Evolutionary conservation across 2,888 invertebrate species (phyloP), one percentile per base, ranked within the genome.

Genomic region (Xestoiulus laeticollis): DNA sequence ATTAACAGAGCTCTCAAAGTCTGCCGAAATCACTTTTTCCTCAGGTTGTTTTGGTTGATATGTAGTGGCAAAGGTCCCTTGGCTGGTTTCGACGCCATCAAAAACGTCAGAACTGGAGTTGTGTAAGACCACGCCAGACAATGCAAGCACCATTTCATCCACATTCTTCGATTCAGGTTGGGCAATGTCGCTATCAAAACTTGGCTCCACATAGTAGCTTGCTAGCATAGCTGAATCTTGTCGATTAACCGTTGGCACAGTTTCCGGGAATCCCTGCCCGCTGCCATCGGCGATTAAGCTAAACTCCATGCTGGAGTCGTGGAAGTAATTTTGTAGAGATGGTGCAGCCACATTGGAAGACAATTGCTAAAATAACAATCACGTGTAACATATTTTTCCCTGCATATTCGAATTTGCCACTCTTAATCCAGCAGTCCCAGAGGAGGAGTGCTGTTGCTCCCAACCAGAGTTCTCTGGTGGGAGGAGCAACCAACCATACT

Each of bases 171-270:
- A 22, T 22, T 78, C 78, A 78, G 5, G 8, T 5, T 10, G 6
- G 8, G 78, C 5, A 8, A 8, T 14, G 30, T 78, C 78, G n/a
- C 8, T 26, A n/a, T 78, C 78, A 85, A 85, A 32, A 85, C 5
- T 30, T n/a, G 85, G 85, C 4, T 85, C 85, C n/a, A 32, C 85
- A 22, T 85, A 85, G 14, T 32, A 85, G 32, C 85, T 85, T 12
- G 30, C 85, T 14, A 85, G 32, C 85, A 85, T 85, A 8, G 85
- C 85, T 8, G 85, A 85, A 32, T 85, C 32, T 14, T 32, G 30
- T 8, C 26, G 85, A 33, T 32, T 85, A 32, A n/a, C 12, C 43
- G 6, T 43, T 43, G 43, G 6, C 12, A 12, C 5, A 43, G 6
- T 12, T 5, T 43, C 43, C 10, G 16, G 22, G 85, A 32, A 85